Conservation (phyloP, 2,113 vertebrate genomes). For the Seriola rivoliana region DNA sequence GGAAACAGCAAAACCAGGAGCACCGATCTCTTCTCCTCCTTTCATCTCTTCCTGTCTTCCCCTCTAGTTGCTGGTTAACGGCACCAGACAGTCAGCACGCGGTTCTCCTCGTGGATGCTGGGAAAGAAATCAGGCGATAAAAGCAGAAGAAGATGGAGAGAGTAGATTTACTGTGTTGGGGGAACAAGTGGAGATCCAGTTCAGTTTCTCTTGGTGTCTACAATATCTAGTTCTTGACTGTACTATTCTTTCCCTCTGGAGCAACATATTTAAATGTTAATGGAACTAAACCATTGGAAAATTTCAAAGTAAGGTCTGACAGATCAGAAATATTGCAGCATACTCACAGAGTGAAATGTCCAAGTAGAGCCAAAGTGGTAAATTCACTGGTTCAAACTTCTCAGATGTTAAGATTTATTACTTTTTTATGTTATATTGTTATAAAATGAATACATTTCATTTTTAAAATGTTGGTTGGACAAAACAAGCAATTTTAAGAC, state of each 20-base stretch:
- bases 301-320: conserved; percentile 9
- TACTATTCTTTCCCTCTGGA: conserved; percentile 20
- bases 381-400: conserved; percentile 2
- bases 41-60: conserved; percentile 61
- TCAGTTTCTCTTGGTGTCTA: conserved; percentile 23
- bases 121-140: conserved; percentile 70
- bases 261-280: conserved; percentile 12
- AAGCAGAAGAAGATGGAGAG: conserved; percentile 33
- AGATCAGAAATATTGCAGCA: conserved; percentile 14
- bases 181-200: conserved; percentile 25
- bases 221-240: conserved; percentile 1
- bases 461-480: conserved; percentile 9
- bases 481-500: conserved; percentile 18
- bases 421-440: conserved; percentile 16
- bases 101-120: conserved; percentile 60
- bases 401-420: background rate
- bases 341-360: conserved; percentile 8
- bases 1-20: conserved; percentile 77
- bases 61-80: conserved; percentile 50
- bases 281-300: conserved; percentile 30
- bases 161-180: conserved; percentile 58
- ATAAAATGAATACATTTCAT: conserved; percentile 11
- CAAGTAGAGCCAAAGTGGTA: background rate
- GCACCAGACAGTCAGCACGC: conserved; percentile 55
- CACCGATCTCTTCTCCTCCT: conserved; percentile 53